Evolutionary conservation across 2,113 vertebrate genomes (phyloP).

Genomic region (Semnornis frantzii): DNA sequence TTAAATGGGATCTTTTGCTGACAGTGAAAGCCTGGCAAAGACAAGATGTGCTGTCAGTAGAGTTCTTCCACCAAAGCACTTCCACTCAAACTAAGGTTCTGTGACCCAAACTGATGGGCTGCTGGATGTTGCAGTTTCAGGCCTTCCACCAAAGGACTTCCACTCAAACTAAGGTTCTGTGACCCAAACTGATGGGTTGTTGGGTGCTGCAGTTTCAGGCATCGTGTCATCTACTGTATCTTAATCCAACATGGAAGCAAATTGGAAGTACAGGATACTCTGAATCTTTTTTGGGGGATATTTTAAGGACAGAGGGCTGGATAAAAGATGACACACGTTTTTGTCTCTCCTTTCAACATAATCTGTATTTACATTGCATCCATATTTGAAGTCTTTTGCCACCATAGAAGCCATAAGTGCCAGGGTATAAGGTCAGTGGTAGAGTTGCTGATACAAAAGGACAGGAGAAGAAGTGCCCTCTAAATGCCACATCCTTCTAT

Average conservation of each 20-base stretch:
- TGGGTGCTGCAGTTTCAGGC: not conserved
- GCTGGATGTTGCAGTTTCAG: not conserved
- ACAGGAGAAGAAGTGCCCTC: not conserved
- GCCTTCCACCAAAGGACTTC: not conserved
- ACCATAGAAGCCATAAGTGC: not conserved
- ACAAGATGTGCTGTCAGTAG: not conserved
- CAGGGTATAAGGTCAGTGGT: not conserved
- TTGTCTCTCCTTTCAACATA: rapidly evolving
- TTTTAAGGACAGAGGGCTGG: not conserved
- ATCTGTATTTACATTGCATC: not conserved
- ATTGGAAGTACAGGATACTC: not conserved
- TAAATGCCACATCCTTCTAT: not conserved
- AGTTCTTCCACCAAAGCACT: not conserved
- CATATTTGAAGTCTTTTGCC: not conserved
- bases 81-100: not conserved
- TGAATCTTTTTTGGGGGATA: not conserved
- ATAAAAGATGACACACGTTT: not conserved
- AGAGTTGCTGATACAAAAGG: not conserved
- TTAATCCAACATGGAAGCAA: not conserved
- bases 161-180: not conserved
- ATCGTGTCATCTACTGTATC: not conserved
- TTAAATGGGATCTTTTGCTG: not conserved
- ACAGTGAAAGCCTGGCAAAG: not conserved
- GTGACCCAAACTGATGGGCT: not conserved
- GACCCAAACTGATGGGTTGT: not conserved